These are phyloP conservation scores for Bugula neritina DNA, from an alignment of 2,888 invertebrate genomes.

Conservation along the genomic window DNA sequence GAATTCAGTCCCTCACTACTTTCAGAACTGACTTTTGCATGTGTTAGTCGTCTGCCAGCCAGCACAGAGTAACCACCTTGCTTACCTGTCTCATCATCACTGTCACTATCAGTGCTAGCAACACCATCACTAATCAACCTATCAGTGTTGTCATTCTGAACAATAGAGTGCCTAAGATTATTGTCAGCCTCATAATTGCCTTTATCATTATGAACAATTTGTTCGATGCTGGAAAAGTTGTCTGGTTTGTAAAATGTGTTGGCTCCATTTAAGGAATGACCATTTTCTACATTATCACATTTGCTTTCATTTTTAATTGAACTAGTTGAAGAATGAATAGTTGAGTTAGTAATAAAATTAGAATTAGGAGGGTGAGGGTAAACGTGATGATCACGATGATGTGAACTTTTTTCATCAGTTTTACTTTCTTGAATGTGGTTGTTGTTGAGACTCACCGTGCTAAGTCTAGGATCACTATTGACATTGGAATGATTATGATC, in stretches of 20 bases:
- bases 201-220: too few species aligned
- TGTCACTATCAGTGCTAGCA: neutral
- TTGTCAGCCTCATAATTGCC: neutral
- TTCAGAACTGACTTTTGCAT: neutral
- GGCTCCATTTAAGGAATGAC: too few species aligned
- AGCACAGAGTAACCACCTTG: conserved; percentile 8
- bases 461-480: neutral
- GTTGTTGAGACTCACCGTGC: too few species aligned
- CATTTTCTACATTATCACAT: neutral
- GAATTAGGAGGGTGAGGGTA: neutral
- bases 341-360: too few species aligned
- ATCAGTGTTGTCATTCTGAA: neutral
- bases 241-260: too few species aligned
- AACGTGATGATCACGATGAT: neutral
- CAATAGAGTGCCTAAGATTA: neutral
- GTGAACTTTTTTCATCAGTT: neutral
- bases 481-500: neutral
- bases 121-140: too few species aligned
- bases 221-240: too few species aligned
- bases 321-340: too few species aligned
- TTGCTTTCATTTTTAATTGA: neutral
- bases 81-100: conserved; percentile 4
- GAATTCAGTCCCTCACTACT: neutral
- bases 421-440: neutral
- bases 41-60: neutral